Base-by-base conservation (phyloP, 2,797 vertebrate species). In the Numenius phaeopus region DNA sequence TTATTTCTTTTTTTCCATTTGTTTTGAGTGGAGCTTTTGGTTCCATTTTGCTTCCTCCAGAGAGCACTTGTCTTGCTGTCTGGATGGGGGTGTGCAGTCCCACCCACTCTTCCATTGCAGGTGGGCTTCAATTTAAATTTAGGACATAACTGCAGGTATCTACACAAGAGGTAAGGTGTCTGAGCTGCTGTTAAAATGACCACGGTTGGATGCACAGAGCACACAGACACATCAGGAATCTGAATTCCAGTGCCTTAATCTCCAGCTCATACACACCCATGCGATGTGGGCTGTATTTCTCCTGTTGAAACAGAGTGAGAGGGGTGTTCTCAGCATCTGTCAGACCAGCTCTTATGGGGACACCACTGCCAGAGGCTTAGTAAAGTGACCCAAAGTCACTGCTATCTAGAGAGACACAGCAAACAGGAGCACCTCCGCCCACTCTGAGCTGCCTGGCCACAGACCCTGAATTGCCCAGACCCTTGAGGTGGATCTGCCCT, bases 261-360 rank as follows among this genome's bases (percentile, higher is more conserved):
- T 65, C 27, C 66, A 64, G 13, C 21, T 69, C 70, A 61, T 29
- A 22, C 34, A 8, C 6, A 27, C 11, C 14, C 22, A 34, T n/a
- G 9, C 9, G 8, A 4, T 1, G 2, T 0, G 2, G 42, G 23
- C 32, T 50, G 19, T 11, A 3, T 72, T 91, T 73, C 50, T 57
- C 50, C 46, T 20, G 21, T 23, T 54, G 71, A 47, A 37, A 30
- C 14, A 37, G 32, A 62, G 46, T 6, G 16, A 44, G 37, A 4
- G n/a, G 7, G 9, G n/a, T 52, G 23, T 9, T 83, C 44, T 42
- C 26, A 32, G 23, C 13, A 29, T 6, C 7, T 15, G 4, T 9
- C 59, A 59, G 23, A 71, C 1, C 42, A 23, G 5, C 11, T 64
- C 9, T n/a, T 76, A 9, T 0, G 4, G 29, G 29, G 26, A 70